Base-by-base conservation (phyloP, 2,888 invertebrate genomes). In the Agrochola macilenta region DNA sequence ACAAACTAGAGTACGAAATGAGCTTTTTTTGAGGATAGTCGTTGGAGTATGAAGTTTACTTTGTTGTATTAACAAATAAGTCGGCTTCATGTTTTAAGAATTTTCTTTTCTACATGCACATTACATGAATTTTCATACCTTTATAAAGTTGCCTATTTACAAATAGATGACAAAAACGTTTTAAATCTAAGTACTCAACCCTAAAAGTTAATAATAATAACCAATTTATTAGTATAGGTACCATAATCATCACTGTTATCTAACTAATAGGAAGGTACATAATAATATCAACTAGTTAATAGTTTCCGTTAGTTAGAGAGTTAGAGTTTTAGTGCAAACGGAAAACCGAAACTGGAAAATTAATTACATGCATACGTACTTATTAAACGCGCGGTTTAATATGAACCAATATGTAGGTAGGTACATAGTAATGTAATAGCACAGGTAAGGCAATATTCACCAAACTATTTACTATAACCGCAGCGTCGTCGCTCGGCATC, bases 401-500 rank as follows among this genome's bases (percentile, higher is more conserved):
- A 69, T 72, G 66, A 54, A 74, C 65, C 65, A 72, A 70, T 39
- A 39, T 39, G 39, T 39, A 73, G 60, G 20, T 72, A 58, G 30
- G n/a, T 43, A 39, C 57, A 69, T 54, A 63, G 43, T 80, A 69
- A 69, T 74, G 58, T 68, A 52, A 39, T 63, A 65, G 64, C 20
- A 58, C 68, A 71, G 74, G 69, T 66, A 54, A 49, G 71, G 30
- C 58, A 78, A 78, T 85, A 69, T 83, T 82, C 74, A 66, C 72
- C 54, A 68, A 80, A 81, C 78, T 77, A 71, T 81, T 85, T 81
- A 72, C 69, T 69, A 72, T 52, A 71, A 77, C 75, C 74, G 64
- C 79, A 78, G 64, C 74, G 49, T 43, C 74, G 49, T 43, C 60
- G 71, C 69, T 69, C 71, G 60, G 74, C 65, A 76, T 75, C 78